Evolutionary conservation across 2,797 vertebrate species (phyloP).

Genomic region (Bovichtus variegatus): DNA sequence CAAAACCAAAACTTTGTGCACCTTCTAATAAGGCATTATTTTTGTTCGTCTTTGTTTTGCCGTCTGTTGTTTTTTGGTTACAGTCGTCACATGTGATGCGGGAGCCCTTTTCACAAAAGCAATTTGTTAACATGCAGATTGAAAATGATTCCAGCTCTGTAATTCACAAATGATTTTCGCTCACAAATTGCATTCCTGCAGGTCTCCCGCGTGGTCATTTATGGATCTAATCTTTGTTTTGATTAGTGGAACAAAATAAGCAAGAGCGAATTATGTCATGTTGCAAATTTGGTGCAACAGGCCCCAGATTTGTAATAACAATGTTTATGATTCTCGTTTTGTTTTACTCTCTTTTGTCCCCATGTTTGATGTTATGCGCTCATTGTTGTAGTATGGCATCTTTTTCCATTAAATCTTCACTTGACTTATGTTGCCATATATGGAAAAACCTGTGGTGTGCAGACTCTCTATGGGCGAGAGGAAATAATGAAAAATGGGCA

Average conservation of each 20-base stretch:
- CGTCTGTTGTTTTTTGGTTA: too few relatives aligned
- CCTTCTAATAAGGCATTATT: neutral
- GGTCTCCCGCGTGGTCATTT: neutral
- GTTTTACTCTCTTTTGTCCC: neutral
- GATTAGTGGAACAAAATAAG: neutral
- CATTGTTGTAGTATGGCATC: neutral
- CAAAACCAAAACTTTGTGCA: neutral
- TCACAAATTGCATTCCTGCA: neutral
- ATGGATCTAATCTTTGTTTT: neutral
- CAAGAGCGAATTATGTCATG: neutral
- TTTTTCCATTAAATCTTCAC: neutral
- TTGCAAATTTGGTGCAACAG: neutral
- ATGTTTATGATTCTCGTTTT: neutral
- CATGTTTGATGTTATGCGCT: neutral
- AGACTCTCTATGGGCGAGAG: neutral
- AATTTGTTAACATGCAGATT: neutral
- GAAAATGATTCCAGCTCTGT: neutral
- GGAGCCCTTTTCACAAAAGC: neutral
- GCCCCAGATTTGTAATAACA: neutral
- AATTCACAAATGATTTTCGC: neutral
- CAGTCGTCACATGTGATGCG: neutral
- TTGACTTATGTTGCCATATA: neutral
- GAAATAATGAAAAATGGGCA: neutral
- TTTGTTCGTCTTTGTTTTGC: neutral
- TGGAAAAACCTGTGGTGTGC: neutral